Evolutionary conservation across 2,113 vertebrate species (phyloP).

Genomic region (Daubentonia madagascariensis): DNA sequence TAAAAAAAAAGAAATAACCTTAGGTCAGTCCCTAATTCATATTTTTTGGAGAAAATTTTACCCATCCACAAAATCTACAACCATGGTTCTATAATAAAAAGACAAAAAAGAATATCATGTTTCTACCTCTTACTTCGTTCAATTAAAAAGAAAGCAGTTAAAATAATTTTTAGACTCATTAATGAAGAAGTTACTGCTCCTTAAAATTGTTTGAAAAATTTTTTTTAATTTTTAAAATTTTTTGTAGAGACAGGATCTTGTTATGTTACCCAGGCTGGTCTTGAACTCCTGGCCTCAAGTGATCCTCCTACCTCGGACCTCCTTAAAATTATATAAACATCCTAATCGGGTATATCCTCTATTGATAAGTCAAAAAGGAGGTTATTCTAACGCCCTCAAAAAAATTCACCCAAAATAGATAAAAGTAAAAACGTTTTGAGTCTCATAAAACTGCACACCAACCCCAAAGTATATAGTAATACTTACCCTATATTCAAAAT

Average conservation of each 20-base stretch:
- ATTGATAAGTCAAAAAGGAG: slow-evolving; percentile 1
- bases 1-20: background rate
- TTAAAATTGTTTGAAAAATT: slow-evolving; percentile 20
- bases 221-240: no score
- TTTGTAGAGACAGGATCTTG: no score
- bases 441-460: background rate
- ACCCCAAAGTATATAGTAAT: background rate
- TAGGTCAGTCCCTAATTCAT: background rate
- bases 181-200: background rate
- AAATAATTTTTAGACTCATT: background rate
- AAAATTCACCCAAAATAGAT: background rate
- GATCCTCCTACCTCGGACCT: background rate
- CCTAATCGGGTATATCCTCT: background rate
- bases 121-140: background rate
- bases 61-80: background rate
- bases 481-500: slow-evolving; percentile 97
- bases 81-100: background rate
- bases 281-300: no score
- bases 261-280: no score
- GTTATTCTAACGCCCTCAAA: slow-evolving; percentile 14
- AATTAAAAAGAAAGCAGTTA: background rate
- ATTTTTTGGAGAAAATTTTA: background rate
- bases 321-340: background rate
- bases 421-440: background rate
- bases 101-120: background rate